Conservation (phyloP, 1,140 invertebrate species). For the Pomacea maculata region DNA sequence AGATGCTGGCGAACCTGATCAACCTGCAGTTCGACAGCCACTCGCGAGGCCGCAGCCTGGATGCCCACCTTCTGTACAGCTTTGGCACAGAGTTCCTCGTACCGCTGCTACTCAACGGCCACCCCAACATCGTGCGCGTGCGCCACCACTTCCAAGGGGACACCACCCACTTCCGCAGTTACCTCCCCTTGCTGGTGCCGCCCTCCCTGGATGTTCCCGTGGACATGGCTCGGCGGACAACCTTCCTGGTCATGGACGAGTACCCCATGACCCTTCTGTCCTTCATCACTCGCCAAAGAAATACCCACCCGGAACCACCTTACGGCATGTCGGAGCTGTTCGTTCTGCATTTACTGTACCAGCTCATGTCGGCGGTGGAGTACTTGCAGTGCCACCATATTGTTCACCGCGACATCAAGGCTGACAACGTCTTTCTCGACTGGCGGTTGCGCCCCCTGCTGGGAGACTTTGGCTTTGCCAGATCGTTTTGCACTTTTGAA, state of each 20-base stretch:
- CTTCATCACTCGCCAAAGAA: constrained; percentile 28
- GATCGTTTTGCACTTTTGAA: constrained; percentile 2
- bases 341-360: constrained; percentile 39
- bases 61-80: constrained; percentile 26
- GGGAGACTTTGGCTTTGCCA: constrained; percentile 35
- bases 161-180: constrained; percentile 32
- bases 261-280: constrained; percentile 39
- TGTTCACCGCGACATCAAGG: constrained; percentile 45
- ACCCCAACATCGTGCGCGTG: constrained; percentile 38
- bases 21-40: constrained; percentile 27
- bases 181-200: constrained; percentile 28
- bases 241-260: constrained; percentile 39
- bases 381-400: constrained; percentile 32
- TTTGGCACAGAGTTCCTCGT: constrained; percentile 38
- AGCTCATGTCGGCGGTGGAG: constrained; percentile 36
- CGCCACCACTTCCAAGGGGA: constrained; percentile 37
- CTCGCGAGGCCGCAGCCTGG: constrained; percentile 33
- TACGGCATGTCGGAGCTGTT: constrained; percentile 29
- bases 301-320: constrained; percentile 1
- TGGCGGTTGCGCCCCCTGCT: constrained; percentile 37
- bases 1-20: constrained; percentile 45
- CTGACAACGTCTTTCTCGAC: constrained; percentile 45
- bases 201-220: constrained; percentile 31
- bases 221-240: constrained; percentile 39
- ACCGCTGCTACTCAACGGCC: constrained; percentile 24